Percentiles rank a stretch among this genome's conserved stretches.
phyloP scores from a whole-genome alignment of 2,888 invertebrate genomes.

The Aphelenchoides bicaudatus region DNA sequence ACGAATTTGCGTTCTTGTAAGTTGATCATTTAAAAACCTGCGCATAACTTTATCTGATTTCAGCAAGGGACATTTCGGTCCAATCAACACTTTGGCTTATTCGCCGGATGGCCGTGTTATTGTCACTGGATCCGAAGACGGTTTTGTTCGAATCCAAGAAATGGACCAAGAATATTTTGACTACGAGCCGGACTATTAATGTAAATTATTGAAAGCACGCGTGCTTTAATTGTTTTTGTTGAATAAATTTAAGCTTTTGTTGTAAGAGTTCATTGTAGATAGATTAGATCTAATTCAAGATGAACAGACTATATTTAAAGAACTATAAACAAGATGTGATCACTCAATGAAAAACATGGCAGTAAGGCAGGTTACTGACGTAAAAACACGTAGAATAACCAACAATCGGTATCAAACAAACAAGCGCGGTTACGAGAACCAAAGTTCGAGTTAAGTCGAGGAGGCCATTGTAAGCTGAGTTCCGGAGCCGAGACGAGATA shows the following conservation, averaged over 20 bases:
- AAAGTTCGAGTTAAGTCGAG: slow-evolving; percentile 22
- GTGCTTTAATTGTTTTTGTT: slow-evolving; percentile 17
- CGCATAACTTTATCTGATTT: too few relatives aligned
- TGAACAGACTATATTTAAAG: background rate
- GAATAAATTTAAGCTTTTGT: slow-evolving; percentile 7
- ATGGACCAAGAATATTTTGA: slow-evolving; percentile 89
- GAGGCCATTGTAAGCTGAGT: slow-evolving; percentile 3
- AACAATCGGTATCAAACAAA: slow-evolving; percentile 19
- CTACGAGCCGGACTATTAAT: slow-evolving; percentile 79
- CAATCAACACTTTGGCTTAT: slow-evolving; percentile 95
- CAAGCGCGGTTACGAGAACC: slow-evolving; percentile 21
- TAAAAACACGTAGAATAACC: slow-evolving; percentile 31
- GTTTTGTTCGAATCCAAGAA: slow-evolving; percentile 88
- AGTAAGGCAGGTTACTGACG: slow-evolving; percentile 20
- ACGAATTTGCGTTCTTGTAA: slow-evolving; percentile 92
- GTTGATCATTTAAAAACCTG: too few relatives aligned
- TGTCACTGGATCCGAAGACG: slow-evolving; percentile 96
- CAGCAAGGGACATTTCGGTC: slow-evolving; percentile 95
- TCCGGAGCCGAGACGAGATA: slow-evolving; percentile 26
- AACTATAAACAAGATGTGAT: background rate
- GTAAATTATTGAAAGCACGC: background rate
- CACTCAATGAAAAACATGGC: slow-evolving; percentile 25
- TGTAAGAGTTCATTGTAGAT: background rate
- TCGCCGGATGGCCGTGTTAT: slow-evolving; percentile 93
- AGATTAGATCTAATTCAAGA: background rate